phyloP scores from a whole-genome alignment of 1,140 invertebrate genomes.

The Paramacrobiotus metropolitanus region DNA sequence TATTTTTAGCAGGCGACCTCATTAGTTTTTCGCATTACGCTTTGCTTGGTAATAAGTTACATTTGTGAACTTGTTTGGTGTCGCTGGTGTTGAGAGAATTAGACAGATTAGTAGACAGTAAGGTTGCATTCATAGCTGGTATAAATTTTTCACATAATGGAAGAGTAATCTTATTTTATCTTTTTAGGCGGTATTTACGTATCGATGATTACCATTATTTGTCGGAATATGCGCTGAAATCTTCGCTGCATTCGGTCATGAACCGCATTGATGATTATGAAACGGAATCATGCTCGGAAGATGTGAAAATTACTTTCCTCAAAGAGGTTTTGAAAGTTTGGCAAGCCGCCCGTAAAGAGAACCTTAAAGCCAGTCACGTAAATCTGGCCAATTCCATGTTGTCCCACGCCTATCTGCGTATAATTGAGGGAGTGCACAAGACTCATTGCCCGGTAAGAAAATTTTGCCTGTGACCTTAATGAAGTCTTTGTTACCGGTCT shows the following conservation, averaged over 20 bases:
- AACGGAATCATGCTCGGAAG: neutral
- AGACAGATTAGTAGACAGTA: too few relatives aligned
- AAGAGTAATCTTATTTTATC: neutral
- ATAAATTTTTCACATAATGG: too few relatives aligned
- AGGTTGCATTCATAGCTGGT: too few relatives aligned
- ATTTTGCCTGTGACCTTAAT: too few relatives aligned
- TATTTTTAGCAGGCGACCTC: too few relatives aligned
- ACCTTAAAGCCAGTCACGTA: neutral
- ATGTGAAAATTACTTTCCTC: neutral
- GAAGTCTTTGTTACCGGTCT: too few relatives aligned
- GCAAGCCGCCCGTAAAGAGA: neutral
- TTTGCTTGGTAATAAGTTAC: too few relatives aligned
- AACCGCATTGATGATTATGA: neutral
- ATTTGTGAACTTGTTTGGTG: too few relatives aligned
- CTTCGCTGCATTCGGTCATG: neutral
- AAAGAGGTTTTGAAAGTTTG: neutral
- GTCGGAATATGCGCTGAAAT: neutral
- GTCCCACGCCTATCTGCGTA: neutral
- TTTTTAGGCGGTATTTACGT: neutral
- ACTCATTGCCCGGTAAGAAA: neutral
- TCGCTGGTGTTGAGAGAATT: too few relatives aligned
- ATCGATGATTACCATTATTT: neutral
- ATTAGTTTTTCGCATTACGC: too few relatives aligned
- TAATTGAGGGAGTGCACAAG: neutral
- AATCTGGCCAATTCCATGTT: slow-evolving; percentile 1